Evolutionary conservation across 2,113 vertebrate genomes (phyloP).

Genomic region (Xenopus tropicalis): DNA sequence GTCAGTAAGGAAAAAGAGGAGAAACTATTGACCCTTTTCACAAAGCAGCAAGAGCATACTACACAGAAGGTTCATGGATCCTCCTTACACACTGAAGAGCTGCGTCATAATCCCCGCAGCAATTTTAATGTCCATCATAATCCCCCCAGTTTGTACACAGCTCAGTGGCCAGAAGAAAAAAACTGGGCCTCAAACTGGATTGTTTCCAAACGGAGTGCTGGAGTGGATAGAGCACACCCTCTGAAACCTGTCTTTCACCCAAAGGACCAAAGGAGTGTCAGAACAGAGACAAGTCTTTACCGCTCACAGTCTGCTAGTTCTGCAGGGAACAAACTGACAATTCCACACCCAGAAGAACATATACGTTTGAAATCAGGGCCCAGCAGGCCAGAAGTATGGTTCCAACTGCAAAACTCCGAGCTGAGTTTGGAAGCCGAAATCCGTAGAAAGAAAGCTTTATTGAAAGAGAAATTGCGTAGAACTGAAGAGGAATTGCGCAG

Average conservation of each 20-base stretch:
- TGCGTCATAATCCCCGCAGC: background rate
- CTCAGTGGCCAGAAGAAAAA: constrained; percentile 1
- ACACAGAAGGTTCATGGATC: constrained; percentile 22
- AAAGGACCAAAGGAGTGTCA: constrained; percentile 31
- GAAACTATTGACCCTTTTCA: constrained; percentile 41
- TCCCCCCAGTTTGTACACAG: background rate
- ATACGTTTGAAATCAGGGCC: constrained; percentile 1
- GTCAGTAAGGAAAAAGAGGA: constrained; percentile 48
- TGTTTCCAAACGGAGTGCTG: constrained; percentile 50
- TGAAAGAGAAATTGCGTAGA: constrained; percentile 71
- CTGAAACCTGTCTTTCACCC: constrained; percentile 69
- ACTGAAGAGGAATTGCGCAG: constrained; percentile 64
- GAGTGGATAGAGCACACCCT: constrained; percentile 65
- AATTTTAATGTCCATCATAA: background rate
- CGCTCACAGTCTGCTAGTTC: constrained; percentile 27
- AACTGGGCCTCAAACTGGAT: constrained; percentile 43
- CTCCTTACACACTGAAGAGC: constrained; percentile 10
- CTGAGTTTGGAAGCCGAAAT: constrained; percentile 64
- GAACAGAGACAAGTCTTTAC: background rate
- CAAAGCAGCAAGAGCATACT: constrained; percentile 36
- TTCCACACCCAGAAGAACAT: background rate
- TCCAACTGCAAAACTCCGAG: constrained; percentile 58
- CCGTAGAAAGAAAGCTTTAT: constrained; percentile 62
- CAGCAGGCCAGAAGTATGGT: constrained; percentile 24
- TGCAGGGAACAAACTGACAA: background rate